These are phyloP conservation scores for Xestia rhomboidea DNA, from an alignment of 2,888 invertebrate genomes.

Conservation along the genomic window DNA sequence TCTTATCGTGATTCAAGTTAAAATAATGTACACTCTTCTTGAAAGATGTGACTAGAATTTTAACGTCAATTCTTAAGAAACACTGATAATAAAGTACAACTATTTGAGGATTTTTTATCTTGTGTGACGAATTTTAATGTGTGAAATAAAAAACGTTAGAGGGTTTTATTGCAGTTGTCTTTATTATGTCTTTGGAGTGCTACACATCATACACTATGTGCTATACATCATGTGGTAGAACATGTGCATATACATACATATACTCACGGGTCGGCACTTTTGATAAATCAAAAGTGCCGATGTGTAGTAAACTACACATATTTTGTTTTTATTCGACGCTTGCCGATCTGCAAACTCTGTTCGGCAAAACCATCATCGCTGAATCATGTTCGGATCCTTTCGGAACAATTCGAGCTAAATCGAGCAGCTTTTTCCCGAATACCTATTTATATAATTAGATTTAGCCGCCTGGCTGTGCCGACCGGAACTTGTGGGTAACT, in stretches of 20 bases:
- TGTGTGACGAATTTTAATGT: constrained; percentile 13
- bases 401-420: not conserved
- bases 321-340: not conserved
- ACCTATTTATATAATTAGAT: not conserved
- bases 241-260: too few species aligned
- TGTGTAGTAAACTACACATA: too few species aligned
- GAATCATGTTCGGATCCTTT: not conserved
- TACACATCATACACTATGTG: not conserved
- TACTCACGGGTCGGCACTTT: not conserved
- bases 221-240: too few species aligned
- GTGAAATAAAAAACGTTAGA: constrained; percentile 8
- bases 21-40: constrained; percentile 7
- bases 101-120: constrained; percentile 10
- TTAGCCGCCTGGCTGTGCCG: not conserved
- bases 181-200: not conserved
- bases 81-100: constrained; percentile 4
- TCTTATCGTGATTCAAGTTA: constrained; percentile 1
- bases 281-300: too few species aligned
- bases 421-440: not conserved
- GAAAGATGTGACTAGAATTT: constrained; percentile 26
- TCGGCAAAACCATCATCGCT: too few species aligned
- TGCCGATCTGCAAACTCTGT: not conserved
- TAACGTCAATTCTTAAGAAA: constrained; percentile 24
- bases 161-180: not conserved
- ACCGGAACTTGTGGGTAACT: not conserved